Percentiles rank a stretch among this genome's conserved stretches.
Conservation (phyloP, 2,113 vertebrate species). For the Myotis brandtii region DNA sequence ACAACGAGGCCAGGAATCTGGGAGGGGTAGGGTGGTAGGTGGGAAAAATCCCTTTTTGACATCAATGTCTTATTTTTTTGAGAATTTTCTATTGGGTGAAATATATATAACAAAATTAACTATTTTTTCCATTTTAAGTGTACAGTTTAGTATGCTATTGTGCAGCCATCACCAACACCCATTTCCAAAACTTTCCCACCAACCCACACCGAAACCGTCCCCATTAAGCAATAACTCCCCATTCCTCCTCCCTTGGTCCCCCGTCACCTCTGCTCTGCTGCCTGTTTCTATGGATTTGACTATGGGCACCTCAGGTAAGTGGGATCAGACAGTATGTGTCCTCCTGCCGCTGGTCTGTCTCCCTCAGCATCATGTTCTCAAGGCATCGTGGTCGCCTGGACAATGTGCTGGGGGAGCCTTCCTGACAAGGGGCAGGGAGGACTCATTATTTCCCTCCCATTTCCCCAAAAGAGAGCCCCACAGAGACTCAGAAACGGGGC, state of each 20-base stretch:
- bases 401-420: background rate
- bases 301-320: background rate
- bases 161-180: no score
- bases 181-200: background rate
- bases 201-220: background rate
- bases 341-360: background rate
- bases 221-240: background rate
- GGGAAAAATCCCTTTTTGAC: constrained; percentile 44
- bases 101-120: background rate
- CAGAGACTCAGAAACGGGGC: background rate
- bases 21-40: background rate
- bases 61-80: background rate
- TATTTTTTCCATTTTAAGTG: background rate
- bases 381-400: background rate
- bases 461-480: background rate
- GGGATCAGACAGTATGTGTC: background rate
- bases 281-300: background rate
- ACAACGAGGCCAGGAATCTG: background rate
- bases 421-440: background rate
- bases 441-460: background rate
- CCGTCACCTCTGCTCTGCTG: background rate
- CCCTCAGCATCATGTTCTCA: background rate
- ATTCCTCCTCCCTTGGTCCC: background rate
- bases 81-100: constrained; percentile 13
- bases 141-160: fast-evolving